Conservation (phyloP, 2,113 vertebrate genomes). For the Crotalus viridis region DNA sequence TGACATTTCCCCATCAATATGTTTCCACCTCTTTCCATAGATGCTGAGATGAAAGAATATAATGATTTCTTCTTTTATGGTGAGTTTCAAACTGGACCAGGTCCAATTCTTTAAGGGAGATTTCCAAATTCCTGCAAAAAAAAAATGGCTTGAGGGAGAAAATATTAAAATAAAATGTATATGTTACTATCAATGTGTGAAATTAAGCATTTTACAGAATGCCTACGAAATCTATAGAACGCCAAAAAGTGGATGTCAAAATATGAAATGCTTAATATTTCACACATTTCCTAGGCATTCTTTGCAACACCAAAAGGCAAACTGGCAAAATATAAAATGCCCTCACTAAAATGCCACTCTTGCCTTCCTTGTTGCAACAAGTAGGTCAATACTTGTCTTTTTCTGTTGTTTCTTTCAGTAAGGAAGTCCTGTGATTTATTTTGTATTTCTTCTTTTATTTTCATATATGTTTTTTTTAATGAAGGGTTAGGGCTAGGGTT, state of each 20-base stretch:
- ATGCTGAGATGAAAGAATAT: neutral
- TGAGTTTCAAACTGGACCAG: conserved; percentile 23
- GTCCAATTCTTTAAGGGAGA: neutral
- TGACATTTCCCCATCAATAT: neutral
- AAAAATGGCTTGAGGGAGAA: neutral
- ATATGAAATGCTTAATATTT: neutral
- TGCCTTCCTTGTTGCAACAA: neutral
- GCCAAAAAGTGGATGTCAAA: neutral
- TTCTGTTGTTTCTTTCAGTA: neutral
- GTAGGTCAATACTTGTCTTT: neutral
- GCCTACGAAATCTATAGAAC: neutral
- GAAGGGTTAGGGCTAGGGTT: neutral
- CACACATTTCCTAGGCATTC: neutral
- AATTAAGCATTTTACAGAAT: neutral
- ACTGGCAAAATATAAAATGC: neutral
- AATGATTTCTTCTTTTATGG: conserved; percentile 48
- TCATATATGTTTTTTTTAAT: neutral
- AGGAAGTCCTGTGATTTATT: neutral
- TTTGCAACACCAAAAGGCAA: neutral
- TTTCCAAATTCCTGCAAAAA: neutral
- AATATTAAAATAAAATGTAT: neutral
- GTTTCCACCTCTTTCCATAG: conserved; percentile 25
- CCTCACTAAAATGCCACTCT: neutral
- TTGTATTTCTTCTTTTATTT: neutral
- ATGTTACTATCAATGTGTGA: neutral